These are phyloP conservation scores for Drusus annulatus DNA, from an alignment of 1,140 invertebrate species.

Conservation along the genomic window DNA sequence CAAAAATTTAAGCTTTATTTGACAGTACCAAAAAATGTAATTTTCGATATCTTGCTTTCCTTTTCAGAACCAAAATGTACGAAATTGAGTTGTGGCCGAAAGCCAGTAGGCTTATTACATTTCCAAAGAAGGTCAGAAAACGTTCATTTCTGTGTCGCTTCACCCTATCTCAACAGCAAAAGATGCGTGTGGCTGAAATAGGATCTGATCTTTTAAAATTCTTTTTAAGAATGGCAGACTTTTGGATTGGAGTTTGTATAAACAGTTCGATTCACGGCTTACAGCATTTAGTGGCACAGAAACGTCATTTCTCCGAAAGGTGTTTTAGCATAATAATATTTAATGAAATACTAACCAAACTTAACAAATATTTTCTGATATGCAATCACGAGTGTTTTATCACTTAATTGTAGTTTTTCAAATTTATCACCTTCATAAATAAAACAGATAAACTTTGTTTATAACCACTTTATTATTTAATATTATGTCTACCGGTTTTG, in stretches of 20 bases:
- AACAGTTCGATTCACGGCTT: slow-evolving; percentile 49
- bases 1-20: too few species aligned
- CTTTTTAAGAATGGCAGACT: not conserved
- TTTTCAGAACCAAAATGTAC: slow-evolving; percentile 10
- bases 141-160: not conserved
- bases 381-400: too few species aligned
- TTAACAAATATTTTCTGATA: too few species aligned
- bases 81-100: not conserved
- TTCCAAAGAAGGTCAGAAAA: not conserved
- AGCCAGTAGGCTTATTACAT: not conserved
- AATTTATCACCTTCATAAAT: too few species aligned
- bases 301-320: slow-evolving; percentile 49
- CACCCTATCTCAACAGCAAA: not conserved
- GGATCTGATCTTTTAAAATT: not conserved
- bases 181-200: not conserved
- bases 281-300: slow-evolving; percentile 45
- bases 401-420: too few species aligned
- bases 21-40: too few species aligned
- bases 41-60: too few species aligned
- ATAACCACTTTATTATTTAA: too few species aligned
- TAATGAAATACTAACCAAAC: too few species aligned
- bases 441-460: too few species aligned
- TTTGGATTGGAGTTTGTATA: slow-evolving; percentile 10
- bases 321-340: not conserved
- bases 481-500: too few species aligned